These are phyloP conservation scores for Rhorus exstirpatorius DNA, from an alignment of 2,888 invertebrate species.

Conservation along the genomic window DNA sequence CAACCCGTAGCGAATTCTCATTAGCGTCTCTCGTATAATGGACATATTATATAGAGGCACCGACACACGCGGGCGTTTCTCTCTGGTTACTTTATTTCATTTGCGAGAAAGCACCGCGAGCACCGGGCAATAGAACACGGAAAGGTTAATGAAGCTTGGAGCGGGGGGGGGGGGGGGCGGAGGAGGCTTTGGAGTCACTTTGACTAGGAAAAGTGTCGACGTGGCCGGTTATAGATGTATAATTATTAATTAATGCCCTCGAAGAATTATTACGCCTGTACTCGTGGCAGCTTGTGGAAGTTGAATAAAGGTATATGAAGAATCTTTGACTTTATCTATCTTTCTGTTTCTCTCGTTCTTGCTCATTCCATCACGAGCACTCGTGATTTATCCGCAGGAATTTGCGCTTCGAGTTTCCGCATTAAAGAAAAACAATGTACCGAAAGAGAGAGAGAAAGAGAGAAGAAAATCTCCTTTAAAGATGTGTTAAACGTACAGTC, in stretches of 20 bases:
- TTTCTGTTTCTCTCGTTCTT: slow-evolving; percentile 24
- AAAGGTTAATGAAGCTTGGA: slow-evolving; percentile 67
- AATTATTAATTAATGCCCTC: slow-evolving; percentile 69
- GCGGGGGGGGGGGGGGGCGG: no score
- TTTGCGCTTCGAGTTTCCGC: slow-evolving; percentile 47
- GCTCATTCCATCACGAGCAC: slow-evolving; percentile 62
- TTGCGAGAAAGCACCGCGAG: background rate
- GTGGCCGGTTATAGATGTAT: slow-evolving; percentile 67
- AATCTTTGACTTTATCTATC: slow-evolving; percentile 35
- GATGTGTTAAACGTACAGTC: slow-evolving; percentile 28
- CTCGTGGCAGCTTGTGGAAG: slow-evolving; percentile 49
- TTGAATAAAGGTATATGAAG: slow-evolving; percentile 60
- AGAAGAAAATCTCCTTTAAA: slow-evolving; percentile 19
- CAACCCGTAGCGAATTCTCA: slow-evolving; percentile 56
- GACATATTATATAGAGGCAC: slow-evolving; percentile 19
- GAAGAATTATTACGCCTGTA: slow-evolving; percentile 48
- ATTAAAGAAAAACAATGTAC: slow-evolving; percentile 33
- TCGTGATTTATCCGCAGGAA: slow-evolving; percentile 61
- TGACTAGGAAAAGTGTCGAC: slow-evolving; percentile 67
- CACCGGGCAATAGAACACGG: slow-evolving; percentile 29
- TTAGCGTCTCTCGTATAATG: slow-evolving; percentile 52
- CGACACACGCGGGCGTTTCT: slow-evolving; percentile 12
- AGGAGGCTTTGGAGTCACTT: slow-evolving; percentile 60
- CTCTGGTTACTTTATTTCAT: slow-evolving; percentile 45
- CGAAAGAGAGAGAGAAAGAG: slow-evolving; percentile 15